Evolutionary conservation across 2,113 vertebrate genomes (phyloP), one percentile per base, ranked within the genome.

Genomic region (Progne subis): DNA sequence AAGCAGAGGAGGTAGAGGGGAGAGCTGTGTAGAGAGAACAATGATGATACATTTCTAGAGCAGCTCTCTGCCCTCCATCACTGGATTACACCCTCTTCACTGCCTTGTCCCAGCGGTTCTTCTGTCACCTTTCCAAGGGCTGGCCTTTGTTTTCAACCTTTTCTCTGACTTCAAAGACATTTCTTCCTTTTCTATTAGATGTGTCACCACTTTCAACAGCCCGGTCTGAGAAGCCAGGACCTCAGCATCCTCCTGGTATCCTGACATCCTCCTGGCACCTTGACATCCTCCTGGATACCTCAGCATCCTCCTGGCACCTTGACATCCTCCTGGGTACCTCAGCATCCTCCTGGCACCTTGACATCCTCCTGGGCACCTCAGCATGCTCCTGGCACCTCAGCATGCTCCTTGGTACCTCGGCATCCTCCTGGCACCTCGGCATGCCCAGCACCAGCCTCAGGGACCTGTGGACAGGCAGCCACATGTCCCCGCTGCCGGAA

Each of bases 151-250:
- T 81, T 86, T 78, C 6, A 23, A 43, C 39, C 18, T 81, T 77
- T 92, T 63, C 63, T 68, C 46, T n/a, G 53, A 55, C 37, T 88
- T 76, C 1, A 37, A 90, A n/a, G 41, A 6, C 11, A 4, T 65
- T 79, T 82, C 46, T 69, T 88, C 50, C 47, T 94, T 76, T 88
- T 95, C 79, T 88, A 56, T 47, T 47, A 64, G 29, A 78, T 14
- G 41, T 19, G 26, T 6, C 31, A 13, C 47, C 16, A 2, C 4
- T 29, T 56, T 14, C 24, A 90, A 12, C 24, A 39, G 29, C 44
- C 14, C 0, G 16, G 10, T 3, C 13, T 0, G 20, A 52, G 32
- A 16, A 56, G 24, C 49, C 39, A 26, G 39, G 21, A 46, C 68
- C 32, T 49, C 9, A 1, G 53, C 24, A 34, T 21, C 10, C 32